Percentiles rank a stretch among this genome's conserved stretches.
These are phyloP conservation scores for Gallinago media DNA, from an alignment of 2,113 vertebrate species.

Conservation along the genomic window DNA sequence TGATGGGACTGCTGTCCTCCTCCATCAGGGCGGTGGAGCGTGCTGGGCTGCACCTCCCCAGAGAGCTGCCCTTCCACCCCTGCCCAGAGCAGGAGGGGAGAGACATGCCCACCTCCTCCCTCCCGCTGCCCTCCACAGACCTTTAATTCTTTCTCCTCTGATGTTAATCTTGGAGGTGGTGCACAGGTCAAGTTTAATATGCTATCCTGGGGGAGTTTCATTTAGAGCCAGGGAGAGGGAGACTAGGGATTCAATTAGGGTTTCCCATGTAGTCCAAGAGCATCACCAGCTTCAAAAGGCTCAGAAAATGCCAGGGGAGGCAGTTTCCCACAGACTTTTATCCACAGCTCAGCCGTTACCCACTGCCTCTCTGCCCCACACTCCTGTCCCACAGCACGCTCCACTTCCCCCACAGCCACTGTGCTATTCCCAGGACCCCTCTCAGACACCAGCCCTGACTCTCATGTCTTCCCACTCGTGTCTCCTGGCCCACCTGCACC, in stretches of 20 bases:
- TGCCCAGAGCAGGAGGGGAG: background rate
- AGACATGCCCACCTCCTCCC: background rate
- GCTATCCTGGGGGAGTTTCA: slow-evolving; percentile 47
- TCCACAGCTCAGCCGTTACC: accelerated
- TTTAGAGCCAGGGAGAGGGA: background rate
- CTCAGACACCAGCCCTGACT: background rate
- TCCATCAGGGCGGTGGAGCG: background rate
- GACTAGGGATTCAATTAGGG: background rate
- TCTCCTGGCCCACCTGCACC: accelerated
- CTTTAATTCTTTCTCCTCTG: slow-evolving; percentile 43
- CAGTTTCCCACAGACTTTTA: background rate
- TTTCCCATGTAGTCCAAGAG: background rate
- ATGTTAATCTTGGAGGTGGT: slow-evolving; percentile 55
- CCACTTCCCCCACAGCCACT: accelerated
- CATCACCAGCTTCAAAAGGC: background rate
- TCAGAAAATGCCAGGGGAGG: background rate
- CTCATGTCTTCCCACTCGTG: accelerated
- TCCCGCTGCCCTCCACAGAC: slow-evolving; percentile 9
- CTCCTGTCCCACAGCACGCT: accelerated
- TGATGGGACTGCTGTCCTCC: accelerated
- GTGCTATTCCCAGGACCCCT: background rate
- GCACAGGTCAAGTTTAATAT: slow-evolving; percentile 52
- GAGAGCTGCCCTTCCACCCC: slow-evolving; percentile 21
- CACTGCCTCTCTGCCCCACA: background rate
- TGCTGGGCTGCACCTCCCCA: background rate